These are phyloP conservation scores for Speoplatyrhinus poulsoni DNA, from an alignment of 2,113 vertebrate species.

Conservation along the genomic window DNA sequence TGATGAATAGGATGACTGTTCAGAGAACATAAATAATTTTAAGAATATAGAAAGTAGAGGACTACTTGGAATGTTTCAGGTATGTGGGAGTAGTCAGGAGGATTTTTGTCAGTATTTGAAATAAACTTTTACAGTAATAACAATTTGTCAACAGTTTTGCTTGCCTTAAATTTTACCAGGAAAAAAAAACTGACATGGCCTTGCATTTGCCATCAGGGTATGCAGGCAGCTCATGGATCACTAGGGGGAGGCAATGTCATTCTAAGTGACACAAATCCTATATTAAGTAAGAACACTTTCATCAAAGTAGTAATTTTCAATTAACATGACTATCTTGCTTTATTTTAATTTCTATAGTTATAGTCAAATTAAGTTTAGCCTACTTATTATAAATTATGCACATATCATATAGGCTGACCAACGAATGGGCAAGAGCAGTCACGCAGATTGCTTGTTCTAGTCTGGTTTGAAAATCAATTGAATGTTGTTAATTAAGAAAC, in stretches of 20 bases:
- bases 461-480: too few relatives aligned
- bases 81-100: slow-evolving; percentile 60
- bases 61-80: slow-evolving; percentile 68
- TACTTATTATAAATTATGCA: too few relatives aligned
- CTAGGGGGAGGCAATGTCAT: slow-evolving; percentile 30
- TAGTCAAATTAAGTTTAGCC: too few relatives aligned
- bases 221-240: slow-evolving; percentile 8
- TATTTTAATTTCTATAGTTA: too few relatives aligned
- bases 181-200: neutral
- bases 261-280: neutral
- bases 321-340: too few relatives aligned
- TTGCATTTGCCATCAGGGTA: neutral
- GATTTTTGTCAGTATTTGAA: slow-evolving; percentile 80
- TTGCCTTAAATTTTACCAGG: too few relatives aligned
- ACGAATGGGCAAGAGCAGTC: too few relatives aligned
- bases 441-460: too few relatives aligned
- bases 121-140: slow-evolving; percentile 82
- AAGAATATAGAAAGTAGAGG: slow-evolving; percentile 61
- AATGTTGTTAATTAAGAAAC: too few relatives aligned
- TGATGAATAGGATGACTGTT: slow-evolving; percentile 47
- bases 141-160: neutral
- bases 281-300: too few relatives aligned
- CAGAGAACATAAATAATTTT: slow-evolving; percentile 60
- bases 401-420: too few relatives aligned
- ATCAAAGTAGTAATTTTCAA: too few relatives aligned